phyloP scores from a whole-genome alignment of 2,888 invertebrate species.

The Ennomos quercinarius region DNA sequence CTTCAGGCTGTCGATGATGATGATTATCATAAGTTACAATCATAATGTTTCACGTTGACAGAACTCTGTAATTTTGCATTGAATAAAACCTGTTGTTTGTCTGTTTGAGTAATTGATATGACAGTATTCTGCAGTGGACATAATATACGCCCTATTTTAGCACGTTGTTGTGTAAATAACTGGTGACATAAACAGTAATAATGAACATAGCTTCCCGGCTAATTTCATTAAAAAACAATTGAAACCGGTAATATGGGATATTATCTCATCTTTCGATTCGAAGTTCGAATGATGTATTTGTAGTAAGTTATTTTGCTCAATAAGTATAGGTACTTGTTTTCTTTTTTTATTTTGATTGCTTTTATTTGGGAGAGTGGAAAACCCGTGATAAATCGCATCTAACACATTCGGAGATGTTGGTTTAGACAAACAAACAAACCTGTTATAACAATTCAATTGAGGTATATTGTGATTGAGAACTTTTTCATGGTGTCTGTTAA shows the following conservation, averaged over 20 bases:
- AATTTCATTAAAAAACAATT: too few relatives aligned
- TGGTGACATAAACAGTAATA: not conserved
- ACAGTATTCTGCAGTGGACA: not conserved
- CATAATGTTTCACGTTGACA: slow-evolving; percentile 9
- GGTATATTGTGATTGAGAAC: slow-evolving; percentile 14
- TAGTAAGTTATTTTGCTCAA: too few relatives aligned
- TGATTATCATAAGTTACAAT: too few relatives aligned
- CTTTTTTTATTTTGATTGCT: not conserved
- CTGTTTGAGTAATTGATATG: slow-evolving; percentile 10
- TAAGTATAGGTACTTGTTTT: too few relatives aligned
- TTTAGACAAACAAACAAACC: slow-evolving; percentile 20
- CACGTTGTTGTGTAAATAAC: not conserved
- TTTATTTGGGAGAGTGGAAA: slow-evolving; percentile 1
- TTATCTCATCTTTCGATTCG: too few relatives aligned
- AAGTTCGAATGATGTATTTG: too few relatives aligned
- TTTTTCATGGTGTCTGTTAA: slow-evolving; percentile 20
- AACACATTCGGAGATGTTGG: not conserved
- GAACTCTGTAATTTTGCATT: slow-evolving; percentile 10
- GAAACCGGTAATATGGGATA: too few relatives aligned
- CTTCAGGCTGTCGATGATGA: too few relatives aligned
- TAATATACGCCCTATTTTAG: slow-evolving; percentile 14
- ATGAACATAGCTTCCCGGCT: too few relatives aligned
- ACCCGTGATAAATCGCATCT: not conserved
- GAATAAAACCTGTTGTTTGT: slow-evolving; percentile 11
- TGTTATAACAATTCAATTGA: slow-evolving; percentile 17